These are phyloP conservation scores for Sialis lutaria DNA, from an alignment of 2,888 invertebrate genomes.

Conservation along the genomic window DNA sequence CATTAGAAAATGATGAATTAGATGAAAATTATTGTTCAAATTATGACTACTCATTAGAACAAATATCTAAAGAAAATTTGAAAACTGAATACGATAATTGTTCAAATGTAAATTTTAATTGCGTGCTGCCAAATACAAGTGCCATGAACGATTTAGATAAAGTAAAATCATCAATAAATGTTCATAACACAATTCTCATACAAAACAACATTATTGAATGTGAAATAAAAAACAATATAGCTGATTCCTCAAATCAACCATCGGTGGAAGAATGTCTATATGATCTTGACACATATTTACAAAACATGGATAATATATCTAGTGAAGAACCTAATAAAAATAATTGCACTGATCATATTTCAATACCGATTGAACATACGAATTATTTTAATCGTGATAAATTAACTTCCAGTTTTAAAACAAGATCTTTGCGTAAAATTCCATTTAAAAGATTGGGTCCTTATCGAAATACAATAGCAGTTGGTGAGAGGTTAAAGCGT, in stretches of 20 bases:
- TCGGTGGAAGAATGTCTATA: constrained; percentile 28
- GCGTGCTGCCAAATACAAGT: too few relatives aligned
- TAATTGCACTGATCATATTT: not conserved
- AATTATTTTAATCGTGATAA: not conserved
- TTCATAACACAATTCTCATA: not conserved
- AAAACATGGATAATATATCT: constrained; percentile 22
- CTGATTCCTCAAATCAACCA: not conserved
- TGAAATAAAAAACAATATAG: too few relatives aligned
- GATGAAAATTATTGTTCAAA: too few relatives aligned
- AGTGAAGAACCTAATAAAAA: constrained; percentile 2
- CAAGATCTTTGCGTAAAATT: too few relatives aligned
- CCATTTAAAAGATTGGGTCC: not conserved
- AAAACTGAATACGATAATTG: too few relatives aligned
- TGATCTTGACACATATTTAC: constrained; percentile 34
- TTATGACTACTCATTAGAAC: too few relatives aligned
- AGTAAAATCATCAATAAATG: not conserved
- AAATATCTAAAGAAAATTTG: too few relatives aligned
- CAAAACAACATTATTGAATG: too few relatives aligned
- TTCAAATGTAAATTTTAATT: too few relatives aligned
- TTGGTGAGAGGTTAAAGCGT: not conserved
- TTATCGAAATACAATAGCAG: not conserved
- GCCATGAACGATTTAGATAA: too few relatives aligned
- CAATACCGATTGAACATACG: not conserved
- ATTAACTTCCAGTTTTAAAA: too few relatives aligned
- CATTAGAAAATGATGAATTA: too few relatives aligned